Evolutionary conservation across 2,797 vertebrate species (phyloP), one percentile per base, ranked within the genome.

Genomic region (Xerus rutilus): DNA sequence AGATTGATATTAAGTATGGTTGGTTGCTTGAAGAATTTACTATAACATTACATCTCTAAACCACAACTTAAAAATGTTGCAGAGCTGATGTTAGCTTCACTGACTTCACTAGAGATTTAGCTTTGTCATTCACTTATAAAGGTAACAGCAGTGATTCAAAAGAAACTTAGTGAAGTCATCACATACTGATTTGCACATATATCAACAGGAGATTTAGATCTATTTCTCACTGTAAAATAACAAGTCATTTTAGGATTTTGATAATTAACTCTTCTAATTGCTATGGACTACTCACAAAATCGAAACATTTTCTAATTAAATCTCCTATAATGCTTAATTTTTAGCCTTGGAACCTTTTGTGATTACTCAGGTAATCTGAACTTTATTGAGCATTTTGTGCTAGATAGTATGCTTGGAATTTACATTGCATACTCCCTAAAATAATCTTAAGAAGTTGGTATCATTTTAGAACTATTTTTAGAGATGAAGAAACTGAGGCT

Each of bases 181-280:
- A 69, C 65, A 59, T 45, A 59, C 30, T 59, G 67, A 43, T 73
- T 84, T 92, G 74, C n/a, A 28, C 65, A 85, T 59, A 72, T 52
- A 54, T 78, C 15, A 14, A 72, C 78, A 78, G 28, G 21, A 78
- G 15, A 5, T 23, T 86, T 4, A 57, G 54, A 57, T 57, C 54
- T 57, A 23, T 89, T 74, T 72, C 18, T 86, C 18, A 13, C 47
- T 70, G 47, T 94, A 14, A n/a, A 93, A 89, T 64, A 79, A 73
- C 39, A 20, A 67, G 54, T 35, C 20, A 12, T 95, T 76, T 54
- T 87, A 73, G 12, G 23, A n/a, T 89, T 95, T 69, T 73, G 86
- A 78, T 87, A 45, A 84, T 91, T 93, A 72, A 35, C 39, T 88
- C 2, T 30, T 59, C 73, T 95, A 84, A 85, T 69, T 88, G n/a